Percentiles rank a stretch among this genome's conserved stretches.
These are phyloP conservation scores for Drosophila kanapiae DNA, from an alignment of 1,140 invertebrate species.

Conservation along the genomic window DNA sequence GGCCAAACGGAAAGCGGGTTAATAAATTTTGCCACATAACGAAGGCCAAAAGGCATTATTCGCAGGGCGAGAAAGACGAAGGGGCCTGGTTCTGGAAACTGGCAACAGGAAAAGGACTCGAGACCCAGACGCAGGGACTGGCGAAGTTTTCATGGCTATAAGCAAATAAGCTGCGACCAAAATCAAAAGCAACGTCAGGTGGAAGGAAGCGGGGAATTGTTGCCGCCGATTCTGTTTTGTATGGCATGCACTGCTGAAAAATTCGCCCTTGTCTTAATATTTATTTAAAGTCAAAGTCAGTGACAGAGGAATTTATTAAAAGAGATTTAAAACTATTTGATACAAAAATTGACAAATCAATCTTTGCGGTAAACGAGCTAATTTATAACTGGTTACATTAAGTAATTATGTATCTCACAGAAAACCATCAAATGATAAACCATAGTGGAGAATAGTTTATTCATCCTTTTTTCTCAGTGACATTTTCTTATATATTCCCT, in stretches of 20 bases:
- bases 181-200: constrained; percentile 65
- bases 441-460: too few species aligned
- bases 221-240: constrained; percentile 36
- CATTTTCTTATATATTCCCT: background rate
- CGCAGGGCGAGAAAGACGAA: background rate
- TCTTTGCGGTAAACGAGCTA: too few species aligned
- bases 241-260: constrained; percentile 16
- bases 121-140: constrained; percentile 24
- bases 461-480: background rate
- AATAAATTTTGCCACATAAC: constrained; percentile 72
- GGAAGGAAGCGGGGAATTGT: constrained; percentile 45
- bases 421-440: too few species aligned
- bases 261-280: too few species aligned
- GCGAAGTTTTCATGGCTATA: constrained; percentile 70
- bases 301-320: background rate
- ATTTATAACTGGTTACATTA: too few species aligned
- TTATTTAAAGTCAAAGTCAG: background rate
- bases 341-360: background rate
- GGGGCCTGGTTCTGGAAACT: background rate
- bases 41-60: constrained; percentile 37
- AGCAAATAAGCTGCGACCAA: constrained; percentile 78
- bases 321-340: background rate
- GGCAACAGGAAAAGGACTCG: constrained; percentile 37
- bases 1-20: constrained; percentile 57
- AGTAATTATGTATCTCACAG: too few species aligned